Conservation (phyloP, 2,797 vertebrate genomes). For the Falco peregrinus region DNA sequence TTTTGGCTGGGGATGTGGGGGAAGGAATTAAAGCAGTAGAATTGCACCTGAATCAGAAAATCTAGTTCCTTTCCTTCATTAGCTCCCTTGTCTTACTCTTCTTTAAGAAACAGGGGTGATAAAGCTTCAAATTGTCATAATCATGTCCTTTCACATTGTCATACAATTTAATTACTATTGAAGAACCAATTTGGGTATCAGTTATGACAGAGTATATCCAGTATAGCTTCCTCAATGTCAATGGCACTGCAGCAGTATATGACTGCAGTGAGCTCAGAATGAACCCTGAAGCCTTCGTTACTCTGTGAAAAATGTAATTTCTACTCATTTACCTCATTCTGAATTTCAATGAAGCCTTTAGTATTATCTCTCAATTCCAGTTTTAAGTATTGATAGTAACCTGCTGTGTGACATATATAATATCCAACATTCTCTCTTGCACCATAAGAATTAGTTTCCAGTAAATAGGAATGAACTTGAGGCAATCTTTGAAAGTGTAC, state of each 20-base stretch:
- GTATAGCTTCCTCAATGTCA: neutral
- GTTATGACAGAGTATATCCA: neutral
- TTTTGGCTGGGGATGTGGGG: neutral
- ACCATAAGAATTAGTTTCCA: neutral
- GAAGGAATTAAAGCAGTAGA: neutral
- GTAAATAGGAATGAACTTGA: neutral
- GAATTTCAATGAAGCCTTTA: constrained; percentile 34
- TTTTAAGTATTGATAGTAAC: constrained; percentile 22
- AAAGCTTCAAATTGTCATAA: constrained; percentile 5
- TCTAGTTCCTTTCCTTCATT: neutral
- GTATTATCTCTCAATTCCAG: constrained; percentile 19
- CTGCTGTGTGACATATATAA: neutral
- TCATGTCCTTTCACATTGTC: neutral
- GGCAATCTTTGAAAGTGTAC: neutral
- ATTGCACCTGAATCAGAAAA: neutral
- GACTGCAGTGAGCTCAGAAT: neutral
- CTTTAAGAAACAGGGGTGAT: neutral
- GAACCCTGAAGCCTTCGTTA: neutral
- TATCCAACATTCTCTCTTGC: neutral
- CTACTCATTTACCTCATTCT: neutral
- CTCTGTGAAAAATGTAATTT: constrained; percentile 2
- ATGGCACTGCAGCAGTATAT: neutral
- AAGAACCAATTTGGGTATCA: neutral
- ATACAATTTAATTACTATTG: constrained; percentile 17
- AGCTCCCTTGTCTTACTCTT: neutral